These are phyloP conservation scores for Anguilla japonica DNA, from an alignment of 2,113 vertebrate species.

Conservation along the genomic window DNA sequence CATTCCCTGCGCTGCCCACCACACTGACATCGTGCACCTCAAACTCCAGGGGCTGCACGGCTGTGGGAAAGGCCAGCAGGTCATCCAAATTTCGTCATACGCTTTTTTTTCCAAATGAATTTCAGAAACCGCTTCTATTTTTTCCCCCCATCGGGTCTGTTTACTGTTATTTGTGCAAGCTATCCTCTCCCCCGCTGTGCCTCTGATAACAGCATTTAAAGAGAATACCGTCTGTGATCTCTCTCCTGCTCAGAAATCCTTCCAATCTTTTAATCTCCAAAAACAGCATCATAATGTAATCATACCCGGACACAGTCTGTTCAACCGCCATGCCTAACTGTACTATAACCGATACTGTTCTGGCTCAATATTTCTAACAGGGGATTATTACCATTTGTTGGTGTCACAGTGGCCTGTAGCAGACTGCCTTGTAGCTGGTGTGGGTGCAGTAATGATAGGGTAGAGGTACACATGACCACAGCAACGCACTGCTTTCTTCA, in stretches of 20 bases:
- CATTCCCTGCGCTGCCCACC: conserved; percentile 26
- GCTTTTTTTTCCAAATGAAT: conserved; percentile 24
- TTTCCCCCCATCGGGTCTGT: neutral
- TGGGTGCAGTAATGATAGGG: conserved; percentile 24
- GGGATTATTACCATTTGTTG: neutral
- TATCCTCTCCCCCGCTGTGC: neutral
- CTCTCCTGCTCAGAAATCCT: neutral
- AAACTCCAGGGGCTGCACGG: conserved; percentile 46
- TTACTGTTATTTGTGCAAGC: conserved; percentile 8
- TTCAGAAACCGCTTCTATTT: neutral
- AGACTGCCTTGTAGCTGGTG: neutral
- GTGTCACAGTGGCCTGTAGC: neutral
- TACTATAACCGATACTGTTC: neutral
- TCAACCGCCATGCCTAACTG: neutral
- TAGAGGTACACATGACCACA: conserved; percentile 19
- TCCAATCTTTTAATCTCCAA: neutral
- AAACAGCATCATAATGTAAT: neutral
- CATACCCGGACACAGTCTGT: neutral
- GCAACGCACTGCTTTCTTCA: conserved; percentile 19
- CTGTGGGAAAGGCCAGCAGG: conserved; percentile 57
- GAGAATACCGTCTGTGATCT: neutral
- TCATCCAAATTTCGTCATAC: conserved; percentile 51
- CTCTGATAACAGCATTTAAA: neutral
- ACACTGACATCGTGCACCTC: conserved; percentile 18
- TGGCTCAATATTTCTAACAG: neutral